Conservation (phyloP, 2,797 vertebrate species). For the Apogon talboti region DNA sequence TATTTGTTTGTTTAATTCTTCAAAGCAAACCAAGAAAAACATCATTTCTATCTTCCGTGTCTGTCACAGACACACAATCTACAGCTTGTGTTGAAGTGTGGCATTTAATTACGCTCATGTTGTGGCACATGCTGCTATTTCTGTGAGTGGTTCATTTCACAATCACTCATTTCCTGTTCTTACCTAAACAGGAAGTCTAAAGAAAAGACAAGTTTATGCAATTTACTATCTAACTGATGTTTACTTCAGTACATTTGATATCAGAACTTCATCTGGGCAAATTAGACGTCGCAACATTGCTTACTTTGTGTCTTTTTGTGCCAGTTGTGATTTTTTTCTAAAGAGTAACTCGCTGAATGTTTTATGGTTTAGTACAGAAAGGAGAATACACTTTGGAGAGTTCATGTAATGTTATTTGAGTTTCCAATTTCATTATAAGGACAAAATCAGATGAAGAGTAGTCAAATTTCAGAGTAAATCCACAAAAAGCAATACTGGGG, state of each 20-base stretch:
- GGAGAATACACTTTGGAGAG: slow-evolving; percentile 1
- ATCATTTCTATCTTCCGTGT: too few relatives aligned
- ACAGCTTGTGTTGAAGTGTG: background rate
- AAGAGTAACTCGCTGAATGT: background rate
- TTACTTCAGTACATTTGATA: background rate
- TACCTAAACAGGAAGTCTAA: slow-evolving; percentile 1
- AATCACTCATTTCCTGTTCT: background rate
- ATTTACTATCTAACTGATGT: slow-evolving; percentile 3
- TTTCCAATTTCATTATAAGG: background rate
- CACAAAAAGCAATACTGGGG: background rate
- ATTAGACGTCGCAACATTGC: background rate
- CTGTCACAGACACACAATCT: too few relatives aligned
- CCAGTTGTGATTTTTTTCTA: background rate
- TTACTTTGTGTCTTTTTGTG: slow-evolving; percentile 2
- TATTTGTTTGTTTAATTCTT: background rate
- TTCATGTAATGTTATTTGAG: background rate
- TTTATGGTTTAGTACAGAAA: background rate
- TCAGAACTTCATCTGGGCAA: background rate
- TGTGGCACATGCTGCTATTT: background rate
- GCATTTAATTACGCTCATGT: background rate
- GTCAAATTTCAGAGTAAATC: background rate
- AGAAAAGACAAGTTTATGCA: background rate
- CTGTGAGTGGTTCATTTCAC: slow-evolving; percentile 11
- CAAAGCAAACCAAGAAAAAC: background rate
- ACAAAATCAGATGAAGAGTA: background rate